Base-by-base conservation (phyloP, 2,888 invertebrate species). In the Hanleya hanleyi region DNA sequence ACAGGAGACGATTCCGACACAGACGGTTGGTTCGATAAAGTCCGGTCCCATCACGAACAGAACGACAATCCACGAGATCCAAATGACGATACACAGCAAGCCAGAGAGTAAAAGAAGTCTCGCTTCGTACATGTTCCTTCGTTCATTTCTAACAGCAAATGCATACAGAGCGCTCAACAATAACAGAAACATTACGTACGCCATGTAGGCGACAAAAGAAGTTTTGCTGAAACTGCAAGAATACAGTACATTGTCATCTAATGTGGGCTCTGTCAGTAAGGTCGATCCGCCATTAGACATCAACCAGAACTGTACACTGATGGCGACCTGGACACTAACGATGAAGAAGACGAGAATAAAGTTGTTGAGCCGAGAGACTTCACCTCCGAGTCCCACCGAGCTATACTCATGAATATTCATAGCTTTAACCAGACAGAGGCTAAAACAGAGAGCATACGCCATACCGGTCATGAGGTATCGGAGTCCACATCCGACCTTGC, bases 51-150 rank as follows among this genome's bases (percentile, higher is more conserved):
- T 83, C 15, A 86, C 77, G 29, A 87, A 77, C 15, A 86, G 71
- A 50, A 96, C 96, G 74, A 95, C 95, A 78, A 96, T 75, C 81
- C 88, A 85, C 5, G 81, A 81, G 18, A 84, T 69, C 87, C 87
- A 89, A 18, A 96, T 94, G 69, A 95, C 95, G 75, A 97, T 94
- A 78, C 95, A 94, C 71, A 96, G 94, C 74, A 96, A 95, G 65
- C 96, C 94, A 36, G 96, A 95, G 77, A 96, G 93, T 6, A 96
- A 96, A 83, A 97, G 96, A 90, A 96, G 96, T 36, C 95, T 95
- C 36, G 97, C 95, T 91, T 97, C 97, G 66, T 97, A 93, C 91
- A 96, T 96, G 91, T 97, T 97, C 91, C 97, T 97, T 70, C 96
- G 94, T 74, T 97, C 96, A 69, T 96, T 95, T 67, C 91, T 85